A percentile compares a stretch with the other conserved stretches of the same genome.
phyloP scores from a whole-genome alignment of 2,113 vertebrate genomes.

The Gobius niger region DNA sequence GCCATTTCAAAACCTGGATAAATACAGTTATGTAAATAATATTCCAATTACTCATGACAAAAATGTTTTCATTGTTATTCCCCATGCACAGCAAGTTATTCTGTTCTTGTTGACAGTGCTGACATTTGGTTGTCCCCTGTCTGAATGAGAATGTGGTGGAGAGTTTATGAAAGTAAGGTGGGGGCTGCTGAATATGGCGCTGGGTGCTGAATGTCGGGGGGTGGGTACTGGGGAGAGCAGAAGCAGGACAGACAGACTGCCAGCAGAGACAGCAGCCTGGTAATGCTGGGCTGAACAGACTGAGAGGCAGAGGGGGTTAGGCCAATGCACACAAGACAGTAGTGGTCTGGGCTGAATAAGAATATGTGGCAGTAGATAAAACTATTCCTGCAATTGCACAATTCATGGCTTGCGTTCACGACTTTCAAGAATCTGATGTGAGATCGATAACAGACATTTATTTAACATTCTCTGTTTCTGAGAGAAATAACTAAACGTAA shows the following conservation, averaged over 20 bases:
- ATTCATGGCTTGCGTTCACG: too few relatives aligned
- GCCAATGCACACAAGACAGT: constrained; percentile 50
- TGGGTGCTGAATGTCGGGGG: constrained; percentile 1
- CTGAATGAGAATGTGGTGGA: constrained; percentile 33
- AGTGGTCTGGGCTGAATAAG: constrained; percentile 57
- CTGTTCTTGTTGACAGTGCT: constrained; percentile 22
- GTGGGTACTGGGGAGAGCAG: constrained; percentile 45
- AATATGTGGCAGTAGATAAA: constrained; percentile 37
- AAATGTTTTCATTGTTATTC: constrained; percentile 2
- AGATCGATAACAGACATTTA: too few relatives aligned
- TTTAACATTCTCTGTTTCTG: too few relatives aligned
- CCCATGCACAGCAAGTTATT: constrained; percentile 24
- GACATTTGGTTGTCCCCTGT: constrained; percentile 40
- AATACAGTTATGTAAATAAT: too few relatives aligned
- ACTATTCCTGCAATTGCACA: too few relatives aligned
- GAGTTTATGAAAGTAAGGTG: constrained; percentile 39
- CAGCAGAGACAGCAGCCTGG: constrained; percentile 69
- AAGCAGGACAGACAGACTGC: constrained; percentile 66
- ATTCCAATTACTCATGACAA: too few relatives aligned
- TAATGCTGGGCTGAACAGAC: constrained; percentile 70
- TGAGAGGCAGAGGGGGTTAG: constrained; percentile 63
- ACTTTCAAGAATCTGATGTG: too few relatives aligned
- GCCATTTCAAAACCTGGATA: too few relatives aligned
- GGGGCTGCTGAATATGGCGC: constrained; percentile 49
- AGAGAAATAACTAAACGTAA: too few relatives aligned